A percentile compares a stretch with the other conserved stretches of the same genome.
Conservation (phyloP, 2,797 vertebrate species). For the Arnoldichthys spilopterus region DNA sequence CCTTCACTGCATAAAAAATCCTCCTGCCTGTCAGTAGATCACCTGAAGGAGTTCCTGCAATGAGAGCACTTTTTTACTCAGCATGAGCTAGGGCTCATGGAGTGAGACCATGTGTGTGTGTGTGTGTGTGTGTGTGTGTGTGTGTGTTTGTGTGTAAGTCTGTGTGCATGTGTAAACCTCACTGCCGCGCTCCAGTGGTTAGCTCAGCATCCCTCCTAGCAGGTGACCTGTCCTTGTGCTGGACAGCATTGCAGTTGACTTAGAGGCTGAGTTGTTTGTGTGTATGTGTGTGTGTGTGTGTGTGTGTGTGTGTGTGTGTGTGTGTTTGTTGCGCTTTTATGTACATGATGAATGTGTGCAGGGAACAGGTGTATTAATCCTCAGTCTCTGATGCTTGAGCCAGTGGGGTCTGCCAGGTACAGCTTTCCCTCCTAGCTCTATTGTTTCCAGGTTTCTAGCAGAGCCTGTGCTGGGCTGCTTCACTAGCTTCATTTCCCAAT, state of each 20-base stretch:
- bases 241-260: slow-evolving; percentile 20
- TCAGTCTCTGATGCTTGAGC: slow-evolving; percentile 35
- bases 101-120: slow-evolving; percentile 36
- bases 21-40: slow-evolving; percentile 27
- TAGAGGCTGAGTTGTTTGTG: slow-evolving; percentile 9
- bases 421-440: slow-evolving; percentile 18
- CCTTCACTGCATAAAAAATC: slow-evolving; percentile 7
- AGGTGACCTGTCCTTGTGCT: slow-evolving; percentile 50
- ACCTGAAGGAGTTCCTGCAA: slow-evolving; percentile 50
- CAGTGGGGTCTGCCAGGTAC: slow-evolving; percentile 31
- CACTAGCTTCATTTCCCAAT: neutral
- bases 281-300: slow-evolving; percentile 30
- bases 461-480: neutral
- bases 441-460: slow-evolving; percentile 12
- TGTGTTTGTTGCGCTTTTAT: slow-evolving; percentile 12
- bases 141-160: slow-evolving; percentile 23
- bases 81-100: slow-evolving; percentile 34
- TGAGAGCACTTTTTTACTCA: slow-evolving; percentile 44
- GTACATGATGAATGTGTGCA: slow-evolving; percentile 46
- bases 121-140: slow-evolving; percentile 46
- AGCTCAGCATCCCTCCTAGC: slow-evolving; percentile 39
- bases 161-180: slow-evolving; percentile 42
- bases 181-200: slow-evolving; percentile 23
- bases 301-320: slow-evolving; percentile 18
- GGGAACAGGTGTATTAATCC: slow-evolving; percentile 46